phyloP scores from a whole-genome alignment of 2,797 vertebrate species.

The Macroramphosus scolopax region DNA sequence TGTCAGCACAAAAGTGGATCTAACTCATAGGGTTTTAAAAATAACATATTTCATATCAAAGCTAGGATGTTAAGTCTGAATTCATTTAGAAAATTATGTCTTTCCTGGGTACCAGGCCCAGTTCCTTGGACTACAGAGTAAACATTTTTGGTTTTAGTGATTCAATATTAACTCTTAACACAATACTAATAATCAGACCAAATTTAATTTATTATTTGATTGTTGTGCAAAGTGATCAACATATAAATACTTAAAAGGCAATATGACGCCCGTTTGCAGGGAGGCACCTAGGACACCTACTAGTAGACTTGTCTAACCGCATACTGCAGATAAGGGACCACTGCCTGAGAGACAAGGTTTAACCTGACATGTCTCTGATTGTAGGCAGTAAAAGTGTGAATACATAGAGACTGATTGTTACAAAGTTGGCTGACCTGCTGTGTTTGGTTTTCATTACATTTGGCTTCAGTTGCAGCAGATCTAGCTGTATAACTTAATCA shows the following conservation, averaged over 20 bases:
- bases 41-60: too few species aligned
- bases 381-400: not conserved
- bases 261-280: constrained; percentile 52
- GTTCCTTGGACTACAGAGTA: too few species aligned
- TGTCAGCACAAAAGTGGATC: constrained; percentile 1
- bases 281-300: constrained; percentile 17
- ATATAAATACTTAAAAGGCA: constrained; percentile 76
- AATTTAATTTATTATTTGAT: too few species aligned
- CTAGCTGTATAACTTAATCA: too few species aligned
- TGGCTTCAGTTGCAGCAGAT: too few species aligned
- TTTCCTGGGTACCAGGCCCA: too few species aligned
- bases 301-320: constrained; percentile 20
- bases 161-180: too few species aligned
- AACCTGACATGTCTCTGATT: constrained; percentile 8
- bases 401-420: not conserved
- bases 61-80: too few species aligned
- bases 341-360: constrained; percentile 10
- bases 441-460: too few species aligned
- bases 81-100: too few species aligned
- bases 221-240: constrained; percentile 41
- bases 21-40: not conserved
- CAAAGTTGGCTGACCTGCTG: not conserved
- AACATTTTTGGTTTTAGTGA: too few species aligned
- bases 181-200: too few species aligned
- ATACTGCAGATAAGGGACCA: constrained; percentile 24